Evolutionary conservation across 2,797 vertebrate species (phyloP).

Genomic region (Amniataba percoides): DNA sequence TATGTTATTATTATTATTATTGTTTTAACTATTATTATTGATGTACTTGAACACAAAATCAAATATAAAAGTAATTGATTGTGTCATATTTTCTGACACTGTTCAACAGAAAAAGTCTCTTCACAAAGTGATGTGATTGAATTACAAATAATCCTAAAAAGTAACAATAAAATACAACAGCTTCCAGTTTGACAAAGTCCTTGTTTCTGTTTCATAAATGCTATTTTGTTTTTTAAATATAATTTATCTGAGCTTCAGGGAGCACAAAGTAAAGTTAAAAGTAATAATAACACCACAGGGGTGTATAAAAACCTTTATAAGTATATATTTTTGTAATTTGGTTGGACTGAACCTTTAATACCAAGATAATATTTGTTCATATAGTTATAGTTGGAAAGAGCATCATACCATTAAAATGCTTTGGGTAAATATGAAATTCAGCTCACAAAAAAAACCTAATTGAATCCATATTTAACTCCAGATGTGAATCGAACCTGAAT

Average conservation of each 20-base stretch:
- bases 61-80: background rate
- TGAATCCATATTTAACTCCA: background rate
- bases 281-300: background rate
- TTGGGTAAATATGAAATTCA: background rate
- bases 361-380: background rate
- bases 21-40: too few relatives aligned
- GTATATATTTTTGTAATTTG: background rate
- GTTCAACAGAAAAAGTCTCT: background rate
- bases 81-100: background rate
- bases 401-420: background rate
- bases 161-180: background rate
- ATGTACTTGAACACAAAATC: background rate
- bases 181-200: background rate
- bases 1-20: too few relatives aligned
- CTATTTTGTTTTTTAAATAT: too few relatives aligned
- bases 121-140: background rate
- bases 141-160: background rate
- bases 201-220: background rate
- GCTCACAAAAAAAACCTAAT: background rate
- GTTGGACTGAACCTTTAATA: background rate
- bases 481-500: background rate
- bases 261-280: too few relatives aligned
- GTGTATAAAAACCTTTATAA: background rate
- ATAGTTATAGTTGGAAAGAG: background rate
- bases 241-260: too few relatives aligned